Evolutionary conservation across 1,140 invertebrate genomes (phyloP), one percentile per base, ranked within the genome.

Genomic region (Rhopalosiphum maidis): DNA sequence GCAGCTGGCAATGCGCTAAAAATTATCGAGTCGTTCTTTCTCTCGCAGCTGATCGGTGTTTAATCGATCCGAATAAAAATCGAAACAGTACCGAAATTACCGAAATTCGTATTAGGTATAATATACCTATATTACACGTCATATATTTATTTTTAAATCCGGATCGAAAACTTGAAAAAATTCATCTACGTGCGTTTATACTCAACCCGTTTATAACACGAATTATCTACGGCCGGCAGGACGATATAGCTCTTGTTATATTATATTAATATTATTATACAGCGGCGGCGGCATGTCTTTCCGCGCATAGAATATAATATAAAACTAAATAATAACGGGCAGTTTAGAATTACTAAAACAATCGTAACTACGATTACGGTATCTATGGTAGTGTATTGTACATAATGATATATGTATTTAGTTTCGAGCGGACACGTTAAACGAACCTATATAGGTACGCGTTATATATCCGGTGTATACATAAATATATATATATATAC

Each of bases 281-380:
- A 23, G 37, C 8, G 25, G 37, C 85, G 8, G 43, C 43, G 85
- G 41, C 30, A 25, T 41, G 37, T 85, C 37, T 41, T 85, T 43
- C 25, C 11, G 46, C 23, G 25, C 43, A 48, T 23, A n/a, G 18
- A 86, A 41, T 41, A 41, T 41, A 87, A 51, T 18, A 88, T 87
- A 55, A 43, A 89, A 55, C 35, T 37, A 55, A 83, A 83, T 41
- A 41, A 41, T 41, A 46, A 86, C 87, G n/a, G 21, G 55, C 51
- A 51, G 87, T 89, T 54, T 89, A 25, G 51, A 55, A 89, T 89
- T 55, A 89, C 87, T 54, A 37, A 51, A 55, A 89, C 48, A 41
- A 89, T 87, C 87, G 87, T n/a, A n/a, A 54, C 22, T 89, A 55
- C 87, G 51, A 55, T 43, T 55, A 37, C 87, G 87, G 51, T 48